A percentile compares a stretch with the other conserved stretches of the same genome.
These are phyloP conservation scores for Oplegnathus fasciatus DNA, from an alignment of 2,113 vertebrate species.

Conservation along the genomic window DNA sequence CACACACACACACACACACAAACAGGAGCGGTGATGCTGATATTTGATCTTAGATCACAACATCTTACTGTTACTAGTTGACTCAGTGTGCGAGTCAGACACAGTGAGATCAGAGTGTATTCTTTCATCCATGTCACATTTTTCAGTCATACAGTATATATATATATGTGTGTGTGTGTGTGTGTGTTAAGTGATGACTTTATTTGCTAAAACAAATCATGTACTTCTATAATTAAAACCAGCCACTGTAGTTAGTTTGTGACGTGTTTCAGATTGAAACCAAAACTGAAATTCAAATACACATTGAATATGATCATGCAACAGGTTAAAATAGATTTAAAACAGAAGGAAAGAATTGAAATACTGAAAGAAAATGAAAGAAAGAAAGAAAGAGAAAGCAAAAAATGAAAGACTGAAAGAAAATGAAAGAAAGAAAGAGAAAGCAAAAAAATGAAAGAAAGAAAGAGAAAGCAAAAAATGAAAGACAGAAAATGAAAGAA, in stretches of 20 bases:
- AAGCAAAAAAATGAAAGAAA: background rate
- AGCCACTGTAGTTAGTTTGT: background rate
- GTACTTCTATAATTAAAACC: conserved; percentile 3
- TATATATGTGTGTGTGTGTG: too few species aligned
- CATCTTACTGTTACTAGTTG: conserved; percentile 36
- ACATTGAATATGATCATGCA: background rate
- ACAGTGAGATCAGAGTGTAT: conserved; percentile 57
- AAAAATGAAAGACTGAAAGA: background rate
- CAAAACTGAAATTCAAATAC: background rate
- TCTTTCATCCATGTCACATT: conserved; percentile 21
- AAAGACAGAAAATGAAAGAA: background rate
- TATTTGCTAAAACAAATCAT: conserved; percentile 15
- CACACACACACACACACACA: background rate
- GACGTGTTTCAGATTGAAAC: background rate
- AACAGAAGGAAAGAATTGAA: background rate
- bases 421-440: background rate
- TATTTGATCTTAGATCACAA: conserved; percentile 54
- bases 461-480: background rate
- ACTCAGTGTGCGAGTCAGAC: conserved; percentile 50
- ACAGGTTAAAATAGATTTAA: background rate
- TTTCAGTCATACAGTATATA: conserved; percentile 20
- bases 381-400: background rate
- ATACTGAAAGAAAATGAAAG: background rate
- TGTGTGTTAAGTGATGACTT: conserved; percentile 27
- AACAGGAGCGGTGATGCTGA: background rate